Conservation (phyloP, 2,797 vertebrate species). For the Pristis pectinata region DNA sequence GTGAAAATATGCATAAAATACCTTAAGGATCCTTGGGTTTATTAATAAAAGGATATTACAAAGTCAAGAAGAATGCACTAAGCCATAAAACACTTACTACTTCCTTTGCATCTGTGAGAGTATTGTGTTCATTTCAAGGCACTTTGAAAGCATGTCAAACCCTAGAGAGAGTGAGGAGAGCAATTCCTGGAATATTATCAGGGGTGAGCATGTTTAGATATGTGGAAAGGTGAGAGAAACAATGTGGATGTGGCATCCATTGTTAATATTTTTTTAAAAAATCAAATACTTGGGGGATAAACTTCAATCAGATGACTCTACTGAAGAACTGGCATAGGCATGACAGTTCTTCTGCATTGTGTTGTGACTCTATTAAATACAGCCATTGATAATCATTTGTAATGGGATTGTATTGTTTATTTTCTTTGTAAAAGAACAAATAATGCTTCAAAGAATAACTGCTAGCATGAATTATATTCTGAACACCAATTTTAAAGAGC, state of each 20-base stretch:
- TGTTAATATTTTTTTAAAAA: not conserved
- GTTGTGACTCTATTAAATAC: not conserved
- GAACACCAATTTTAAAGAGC: not conserved
- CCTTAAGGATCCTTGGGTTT: not conserved
- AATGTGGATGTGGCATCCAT: not conserved
- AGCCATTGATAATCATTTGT: not conserved
- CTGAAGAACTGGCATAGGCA: not conserved
- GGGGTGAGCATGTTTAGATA: not conserved
- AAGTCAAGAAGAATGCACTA: not conserved
- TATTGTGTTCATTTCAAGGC: not conserved
- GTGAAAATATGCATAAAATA: not conserved
- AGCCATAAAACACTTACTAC: not conserved
- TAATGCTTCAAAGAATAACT: not conserved
- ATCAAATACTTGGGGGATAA: not conserved
- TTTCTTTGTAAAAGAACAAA: constrained; percentile 1
- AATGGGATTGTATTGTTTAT: not conserved
- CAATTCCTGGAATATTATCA: too few species aligned
- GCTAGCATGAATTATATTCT: not conserved
- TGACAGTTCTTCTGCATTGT: not conserved
- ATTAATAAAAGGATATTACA: not conserved
- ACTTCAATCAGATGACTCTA: not conserved
- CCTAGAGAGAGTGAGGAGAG: too few species aligned
- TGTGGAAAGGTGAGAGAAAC: not conserved
- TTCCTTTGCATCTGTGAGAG: not conserved
- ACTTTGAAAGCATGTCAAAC: not conserved